Evolutionary conservation across 1,140 invertebrate genomes (phyloP).

Genomic region (Drosophila nannoptera): DNA sequence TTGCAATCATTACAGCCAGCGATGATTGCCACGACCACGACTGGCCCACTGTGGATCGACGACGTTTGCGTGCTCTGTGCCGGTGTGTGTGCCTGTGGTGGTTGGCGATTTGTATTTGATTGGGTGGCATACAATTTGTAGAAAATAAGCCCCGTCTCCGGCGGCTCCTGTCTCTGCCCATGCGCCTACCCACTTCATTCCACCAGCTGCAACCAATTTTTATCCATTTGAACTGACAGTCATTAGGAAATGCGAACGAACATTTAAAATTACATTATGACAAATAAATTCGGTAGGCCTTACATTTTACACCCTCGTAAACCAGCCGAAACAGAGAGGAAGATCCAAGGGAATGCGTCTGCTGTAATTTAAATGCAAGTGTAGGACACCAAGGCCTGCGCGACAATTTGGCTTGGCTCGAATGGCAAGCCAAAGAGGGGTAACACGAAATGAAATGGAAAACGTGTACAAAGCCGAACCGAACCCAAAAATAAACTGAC

Average conservation of each 20-base stretch:
- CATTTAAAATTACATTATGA: constrained; percentile 70
- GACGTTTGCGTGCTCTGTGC: constrained; percentile 20
- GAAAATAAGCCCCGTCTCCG: not conserved
- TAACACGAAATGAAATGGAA: constrained; percentile 70
- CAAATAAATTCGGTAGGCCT: constrained; percentile 39
- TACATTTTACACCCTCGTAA: constrained; percentile 57
- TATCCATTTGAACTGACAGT: constrained; percentile 17
- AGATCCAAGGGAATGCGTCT: constrained; percentile 9
- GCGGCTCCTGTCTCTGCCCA: not conserved
- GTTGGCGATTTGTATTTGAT: constrained; percentile 57
- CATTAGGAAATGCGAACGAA: constrained; percentile 29
- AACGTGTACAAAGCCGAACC: constrained; percentile 46
- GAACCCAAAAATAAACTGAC: constrained; percentile 41
- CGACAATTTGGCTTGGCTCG: constrained; percentile 50
- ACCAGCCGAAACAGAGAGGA: constrained; percentile 10
- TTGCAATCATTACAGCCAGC: constrained; percentile 74
- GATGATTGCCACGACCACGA: constrained; percentile 63
- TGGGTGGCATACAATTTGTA: constrained; percentile 54
- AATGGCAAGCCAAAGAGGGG: constrained; percentile 22
- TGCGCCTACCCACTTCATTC: not conserved
- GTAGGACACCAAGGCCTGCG: constrained; percentile 55
- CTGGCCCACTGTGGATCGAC: constrained; percentile 60
- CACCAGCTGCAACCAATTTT: constrained; percentile 15
- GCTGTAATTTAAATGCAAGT: constrained; percentile 55
- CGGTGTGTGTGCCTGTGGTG: constrained; percentile 4